Evolutionary conservation across 2,797 vertebrate genomes (phyloP), one percentile per base, ranked within the genome.

Genomic region (Sparidentex hasta): DNA sequence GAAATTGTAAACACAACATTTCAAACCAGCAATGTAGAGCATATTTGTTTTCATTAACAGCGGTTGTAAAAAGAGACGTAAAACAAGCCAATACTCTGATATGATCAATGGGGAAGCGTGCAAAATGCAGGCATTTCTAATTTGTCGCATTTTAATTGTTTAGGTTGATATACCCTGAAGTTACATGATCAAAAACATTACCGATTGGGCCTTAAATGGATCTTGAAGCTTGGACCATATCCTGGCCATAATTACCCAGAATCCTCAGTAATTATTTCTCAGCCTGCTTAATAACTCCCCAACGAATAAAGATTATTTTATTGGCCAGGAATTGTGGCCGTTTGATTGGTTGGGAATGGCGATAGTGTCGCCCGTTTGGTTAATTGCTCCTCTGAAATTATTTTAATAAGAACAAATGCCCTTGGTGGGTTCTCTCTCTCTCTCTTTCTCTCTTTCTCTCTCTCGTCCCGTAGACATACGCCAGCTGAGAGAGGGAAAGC

Each of bases 401-500:
- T 88, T 88, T 87, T 84, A 92, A 93, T 91, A 90, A 87, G 81
- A 90, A 91, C 73, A 90, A 88, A 90, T 83, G 78, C 71, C 82
- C 79, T 86, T 78, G 55, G 74, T 86, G 57, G 63, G 46, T 73
- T 80, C 21, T 63, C 63, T 71, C 67, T 78, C 63, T 72, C 51
- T 25, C 44, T 65, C 67, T 25, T 50, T 54, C 51, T 44, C 51
- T 63, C 46, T 65, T 25, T 47, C 58, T 33, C 29, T 62, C 43
- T 56, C 59, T 50, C 27, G 47, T 76, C 46, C 4, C 54, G 48
- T 74, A 23, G 9, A 67, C 48, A 74, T n/a, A 76, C 47, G 58
- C 18, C n/a, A 71, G 52, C 12, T 23, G 29, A 77, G 43, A 48
- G 55, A 47, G 48, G 20, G 46, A 48, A 56, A 73, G 21, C 65